Conservation (phyloP, 2,888 invertebrate species). For the Drymonia ruficornis region DNA sequence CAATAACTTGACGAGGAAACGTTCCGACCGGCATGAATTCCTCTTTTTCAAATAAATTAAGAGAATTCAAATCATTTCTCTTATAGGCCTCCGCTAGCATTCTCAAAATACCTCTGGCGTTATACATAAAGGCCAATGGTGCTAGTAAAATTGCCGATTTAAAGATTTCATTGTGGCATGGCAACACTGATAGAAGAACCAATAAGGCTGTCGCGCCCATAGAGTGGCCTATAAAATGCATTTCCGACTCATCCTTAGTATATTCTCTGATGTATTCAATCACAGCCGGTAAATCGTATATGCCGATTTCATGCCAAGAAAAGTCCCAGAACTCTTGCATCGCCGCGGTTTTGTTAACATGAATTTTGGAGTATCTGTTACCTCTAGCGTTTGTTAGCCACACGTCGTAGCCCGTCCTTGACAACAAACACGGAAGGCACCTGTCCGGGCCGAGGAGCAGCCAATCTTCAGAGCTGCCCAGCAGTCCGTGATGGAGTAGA, state of each 20-base stretch:
- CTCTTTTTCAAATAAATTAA: constrained; percentile 37
- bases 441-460: constrained; percentile 47
- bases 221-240: constrained; percentile 56
- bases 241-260: constrained; percentile 27
- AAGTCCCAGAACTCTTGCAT: constrained; percentile 54
- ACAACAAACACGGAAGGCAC: constrained; percentile 63
- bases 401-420: constrained; percentile 79
- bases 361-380: constrained; percentile 52
- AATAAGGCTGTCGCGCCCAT: constrained; percentile 57
- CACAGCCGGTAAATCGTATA: constrained; percentile 50
- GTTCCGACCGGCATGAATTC: constrained; percentile 35
- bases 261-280: constrained; percentile 47
- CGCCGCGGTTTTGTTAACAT: constrained; percentile 26
- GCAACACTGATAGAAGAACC: constrained; percentile 46
- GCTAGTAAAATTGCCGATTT: constrained; percentile 50
- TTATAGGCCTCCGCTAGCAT: constrained; percentile 41
- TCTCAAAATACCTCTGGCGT: constrained; percentile 50
- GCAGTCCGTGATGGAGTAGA: constrained; percentile 53
- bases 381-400: constrained; percentile 81
- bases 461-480: constrained; percentile 61
- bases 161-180: constrained; percentile 47
- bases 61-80: constrained; percentile 24
- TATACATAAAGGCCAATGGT: constrained; percentile 55
- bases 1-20: constrained; percentile 37
- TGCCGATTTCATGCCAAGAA: constrained; percentile 62